Evolutionary conservation across 2,113 vertebrate species (phyloP).

Genomic region (Ceuthmochares aereus): DNA sequence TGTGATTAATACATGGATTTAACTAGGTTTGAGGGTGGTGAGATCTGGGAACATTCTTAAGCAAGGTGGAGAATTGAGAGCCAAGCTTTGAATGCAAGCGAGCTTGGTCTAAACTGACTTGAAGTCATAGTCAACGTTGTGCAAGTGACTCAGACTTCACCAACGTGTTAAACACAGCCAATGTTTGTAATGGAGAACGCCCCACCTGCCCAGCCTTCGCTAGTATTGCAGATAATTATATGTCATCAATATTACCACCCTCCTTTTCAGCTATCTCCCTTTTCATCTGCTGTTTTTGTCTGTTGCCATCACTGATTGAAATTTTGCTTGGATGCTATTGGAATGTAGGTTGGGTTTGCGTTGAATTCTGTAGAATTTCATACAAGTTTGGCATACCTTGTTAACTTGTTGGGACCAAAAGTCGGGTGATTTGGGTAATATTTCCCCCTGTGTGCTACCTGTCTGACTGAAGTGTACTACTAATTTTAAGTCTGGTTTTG

Average conservation of each 20-base stretch:
- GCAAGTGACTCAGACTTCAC: slow-evolving; percentile 17
- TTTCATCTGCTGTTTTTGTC: slow-evolving; percentile 28
- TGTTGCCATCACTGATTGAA: slow-evolving; percentile 16
- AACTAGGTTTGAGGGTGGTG: not conserved
- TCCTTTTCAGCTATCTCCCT: slow-evolving; percentile 12
- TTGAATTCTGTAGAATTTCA: not conserved
- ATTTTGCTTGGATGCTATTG: slow-evolving; percentile 3
- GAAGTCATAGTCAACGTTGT: not conserved
- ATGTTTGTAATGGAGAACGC: slow-evolving; percentile 53
- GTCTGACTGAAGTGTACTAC: not conserved
- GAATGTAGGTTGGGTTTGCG: slow-evolving; percentile 23
- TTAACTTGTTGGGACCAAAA: not conserved
- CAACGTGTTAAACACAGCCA: slow-evolving; percentile 41
- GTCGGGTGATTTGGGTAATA: not conserved
- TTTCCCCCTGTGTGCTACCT: not conserved
- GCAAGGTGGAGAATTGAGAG: slow-evolving; percentile 18
- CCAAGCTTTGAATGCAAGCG: not conserved
- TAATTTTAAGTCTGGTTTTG: not conserved
- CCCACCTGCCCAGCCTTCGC: slow-evolving; percentile 45
- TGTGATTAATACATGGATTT: not conserved
- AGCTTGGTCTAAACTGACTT: slow-evolving; percentile 3
- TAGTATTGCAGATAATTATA: slow-evolving; percentile 58
- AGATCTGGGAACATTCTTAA: slow-evolving; percentile 45
- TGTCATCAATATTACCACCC: slow-evolving; percentile 30
- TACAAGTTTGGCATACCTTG: not conserved